Base-by-base conservation (phyloP, 2,888 invertebrate genomes). In the Beris chalybata region DNA sequence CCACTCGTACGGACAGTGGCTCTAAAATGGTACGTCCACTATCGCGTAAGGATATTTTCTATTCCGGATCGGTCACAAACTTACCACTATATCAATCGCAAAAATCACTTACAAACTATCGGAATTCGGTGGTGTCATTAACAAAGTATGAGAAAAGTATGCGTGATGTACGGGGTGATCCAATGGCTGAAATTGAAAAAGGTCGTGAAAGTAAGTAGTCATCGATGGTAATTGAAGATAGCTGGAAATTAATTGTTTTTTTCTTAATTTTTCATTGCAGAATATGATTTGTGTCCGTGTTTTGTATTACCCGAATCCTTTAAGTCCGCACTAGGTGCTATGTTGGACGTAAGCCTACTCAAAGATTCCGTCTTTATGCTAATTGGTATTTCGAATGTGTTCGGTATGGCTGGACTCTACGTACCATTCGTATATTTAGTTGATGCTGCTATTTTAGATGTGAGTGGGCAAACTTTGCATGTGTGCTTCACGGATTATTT, bases 361-460 rank as follows among this genome's bases (percentile, higher is more conserved):
- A 91, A 88, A 71, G 91, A 97, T 82, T 92, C 93, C 4, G 92
- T 93, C 67, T 94, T 97, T 81, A 88, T 95, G 84, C 83, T 96
- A 64, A 93, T 97, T 75, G 94, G 93, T 68, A 86, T 97, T 64
- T 95, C 95, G 71, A 97, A 97, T 80, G 85, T 98, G 67, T 94
- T 98, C 79, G 98, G 97, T 74, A 97, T 98, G 92, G 92, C 97
- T 64, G 97, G 97, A 71, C 87, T 97, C 65, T 97, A 97, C 81
- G 93, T 98, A 72, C 98, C 98, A 47, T 98, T 96, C 80, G 93
- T 96, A 57, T 98, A 94, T 78, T 85, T 98, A 65, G 93, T 95
- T 30, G 92, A 95, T 74, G 89, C 90, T 64, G 92, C 92, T 11
- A 84, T 81, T 68, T 79, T 83, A 65, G 87, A 89, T 76, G 91